Base-by-base conservation (phyloP, 2,113 vertebrate genomes). In the Ceuthmochares aereus region DNA sequence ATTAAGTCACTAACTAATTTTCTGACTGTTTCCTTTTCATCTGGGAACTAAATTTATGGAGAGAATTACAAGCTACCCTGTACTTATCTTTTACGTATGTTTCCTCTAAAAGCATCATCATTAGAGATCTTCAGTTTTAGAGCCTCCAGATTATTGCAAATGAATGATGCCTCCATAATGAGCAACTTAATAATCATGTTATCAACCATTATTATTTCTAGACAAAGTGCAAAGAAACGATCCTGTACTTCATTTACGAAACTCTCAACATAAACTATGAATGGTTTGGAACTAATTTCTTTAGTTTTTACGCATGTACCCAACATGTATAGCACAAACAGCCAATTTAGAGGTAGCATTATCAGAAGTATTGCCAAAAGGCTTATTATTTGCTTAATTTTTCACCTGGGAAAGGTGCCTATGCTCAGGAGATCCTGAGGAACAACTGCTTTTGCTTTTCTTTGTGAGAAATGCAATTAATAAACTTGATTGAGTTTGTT, bases 41-140 rank as follows among this genome's bases (percentile, higher is more conserved):
- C 64, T 68, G 36, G 27, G 52, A 68, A 7, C n/a, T 78, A 10
- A n/a, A 51, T 82, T 80, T 80, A 78, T 4, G 5, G 25, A 86
- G 42, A 81, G 27, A 92, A 84, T 89, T 67, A 79, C 93, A 90
- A 94, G 51, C 52, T 59, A 68, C n/a, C 60, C 84, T 54, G 68
- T 49, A 47, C 56, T 94, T 88, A 52, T 47, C 70, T n/a, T 51
- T 56, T 47, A 73, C 30, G 34, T 14, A 2, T 17, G 14, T 78
- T 96, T 88, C 86, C 69, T 81, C 94, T 67, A 40, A 79, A 68
- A 87, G 52, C 94, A 58, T n/a, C 56, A 22, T 88, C 89, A 94
- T 95, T 95, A 96, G 63, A 1, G 52, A 70, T 54, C 54, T 5
- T 75, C 90, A 89, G 68, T 68, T 81, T 20, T 25, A 30, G 77